Evolutionary conservation across 2,888 invertebrate species (phyloP).

Genomic region (Xestoiulus laeticollis): DNA sequence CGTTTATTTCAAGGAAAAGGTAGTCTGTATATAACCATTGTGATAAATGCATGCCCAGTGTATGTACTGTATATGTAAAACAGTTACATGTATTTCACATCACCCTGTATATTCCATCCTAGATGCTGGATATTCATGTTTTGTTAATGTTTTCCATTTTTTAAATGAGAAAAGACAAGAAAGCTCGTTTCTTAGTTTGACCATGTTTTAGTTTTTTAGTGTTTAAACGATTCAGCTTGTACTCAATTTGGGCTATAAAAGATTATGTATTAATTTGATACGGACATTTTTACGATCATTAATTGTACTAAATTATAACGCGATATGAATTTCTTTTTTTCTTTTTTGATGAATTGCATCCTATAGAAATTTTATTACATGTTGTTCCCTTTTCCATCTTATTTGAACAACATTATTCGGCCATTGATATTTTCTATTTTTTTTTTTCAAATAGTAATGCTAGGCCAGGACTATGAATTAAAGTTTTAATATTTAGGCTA

Average conservation of each 20-base stretch:
- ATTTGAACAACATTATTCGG: not conserved
- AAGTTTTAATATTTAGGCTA: conserved; percentile 15
- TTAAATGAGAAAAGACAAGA: too few species aligned
- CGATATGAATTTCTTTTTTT: not conserved
- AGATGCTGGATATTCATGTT: too few species aligned
- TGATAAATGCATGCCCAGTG: too few species aligned
- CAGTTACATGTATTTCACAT: too few species aligned
- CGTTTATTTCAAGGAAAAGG: too few species aligned
- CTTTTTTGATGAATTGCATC: not conserved
- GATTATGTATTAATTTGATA: conserved; percentile 34
- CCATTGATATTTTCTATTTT: not conserved
- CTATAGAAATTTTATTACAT: not conserved
- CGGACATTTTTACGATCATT: conserved; percentile 32
- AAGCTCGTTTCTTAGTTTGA: too few species aligned
- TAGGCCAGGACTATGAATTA: conserved; percentile 32
- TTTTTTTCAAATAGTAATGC: not conserved
- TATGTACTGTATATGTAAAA: too few species aligned
- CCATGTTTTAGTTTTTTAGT: too few species aligned
- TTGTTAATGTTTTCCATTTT: too few species aligned
- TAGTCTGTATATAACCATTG: too few species aligned
- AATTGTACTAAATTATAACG: conserved; percentile 8
- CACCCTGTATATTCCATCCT: too few species aligned
- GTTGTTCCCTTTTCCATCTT: conserved; percentile 20
- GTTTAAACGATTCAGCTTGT: not conserved
- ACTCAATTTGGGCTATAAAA: not conserved